phyloP scores from a whole-genome alignment of 2,113 vertebrate species.

The Petrocephalus zakoni region DNA sequence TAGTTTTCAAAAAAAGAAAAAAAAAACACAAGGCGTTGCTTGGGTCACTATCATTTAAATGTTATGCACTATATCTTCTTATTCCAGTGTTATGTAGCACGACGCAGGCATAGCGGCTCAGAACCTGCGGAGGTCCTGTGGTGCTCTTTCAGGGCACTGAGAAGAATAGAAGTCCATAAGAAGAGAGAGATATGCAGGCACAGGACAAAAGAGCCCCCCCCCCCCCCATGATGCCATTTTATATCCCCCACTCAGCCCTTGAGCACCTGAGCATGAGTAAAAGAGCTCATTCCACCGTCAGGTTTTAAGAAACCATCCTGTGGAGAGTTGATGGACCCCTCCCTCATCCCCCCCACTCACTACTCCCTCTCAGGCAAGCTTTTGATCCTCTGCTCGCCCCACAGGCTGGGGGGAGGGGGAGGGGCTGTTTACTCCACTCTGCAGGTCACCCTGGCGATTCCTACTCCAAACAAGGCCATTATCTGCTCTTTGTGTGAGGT shows the following conservation, averaged over 20 bases:
- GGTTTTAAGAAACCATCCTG: constrained; percentile 33
- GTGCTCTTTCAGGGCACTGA: neutral
- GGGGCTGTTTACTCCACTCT: constrained; percentile 35
- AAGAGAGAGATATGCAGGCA: neutral
- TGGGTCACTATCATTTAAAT: neutral
- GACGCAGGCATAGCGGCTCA: neutral
- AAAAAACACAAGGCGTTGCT: neutral
- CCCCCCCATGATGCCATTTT: neutral
- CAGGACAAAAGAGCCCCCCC: constrained; percentile 17
- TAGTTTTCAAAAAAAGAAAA: neutral
- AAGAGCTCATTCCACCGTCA: constrained; percentile 10
- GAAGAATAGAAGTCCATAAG: neutral
- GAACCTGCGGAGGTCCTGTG: neutral
- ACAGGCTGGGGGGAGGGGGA: neutral
- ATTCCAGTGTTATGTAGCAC: neutral
- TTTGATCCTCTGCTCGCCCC: constrained; percentile 26
- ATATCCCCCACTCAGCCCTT: neutral
- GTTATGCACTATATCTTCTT: neutral
- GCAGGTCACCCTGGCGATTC: constrained; percentile 14
- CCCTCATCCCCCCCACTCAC: constrained; percentile 24
- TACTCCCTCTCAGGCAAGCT: constrained; percentile 23
- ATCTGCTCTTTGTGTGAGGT: constrained; percentile 38
- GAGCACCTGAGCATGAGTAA: constrained; percentile 17
- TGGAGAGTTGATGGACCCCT: neutral
- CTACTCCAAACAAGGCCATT: constrained; percentile 39